A percentile compares a stretch with the other conserved stretches of the same genome.
Evolutionary conservation across 2,113 vertebrate species (phyloP).

Genomic region (Oxyura jamaicensis): DNA sequence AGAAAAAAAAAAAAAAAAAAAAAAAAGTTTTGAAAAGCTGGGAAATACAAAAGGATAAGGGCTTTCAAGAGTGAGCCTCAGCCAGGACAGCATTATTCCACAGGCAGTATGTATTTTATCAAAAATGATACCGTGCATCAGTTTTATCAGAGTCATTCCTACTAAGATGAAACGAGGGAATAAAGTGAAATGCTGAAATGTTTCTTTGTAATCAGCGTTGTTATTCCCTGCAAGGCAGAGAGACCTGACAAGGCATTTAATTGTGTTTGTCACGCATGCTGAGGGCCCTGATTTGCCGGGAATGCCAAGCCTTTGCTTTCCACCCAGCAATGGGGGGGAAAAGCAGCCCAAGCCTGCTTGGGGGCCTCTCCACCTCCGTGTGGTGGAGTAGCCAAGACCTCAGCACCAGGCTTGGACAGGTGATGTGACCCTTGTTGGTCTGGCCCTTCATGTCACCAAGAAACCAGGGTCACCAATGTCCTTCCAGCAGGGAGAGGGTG

Average conservation of each 20-base stretch:
- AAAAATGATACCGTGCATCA: constrained; percentile 40
- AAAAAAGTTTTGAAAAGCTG: constrained; percentile 68
- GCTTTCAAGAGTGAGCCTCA: constrained; percentile 19
- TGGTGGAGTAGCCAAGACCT: rapidly evolving
- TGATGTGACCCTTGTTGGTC: rapidly evolving
- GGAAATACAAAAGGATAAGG: constrained; percentile 63
- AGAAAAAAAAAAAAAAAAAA: not conserved
- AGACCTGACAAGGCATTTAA: constrained; percentile 74
- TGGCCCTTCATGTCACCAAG: not conserved
- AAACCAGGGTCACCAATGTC: rapidly evolving
- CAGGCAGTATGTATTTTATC: constrained; percentile 59
- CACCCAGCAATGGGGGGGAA: rapidly evolving
- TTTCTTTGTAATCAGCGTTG: constrained; percentile 67
- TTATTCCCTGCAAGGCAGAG: constrained; percentile 57
- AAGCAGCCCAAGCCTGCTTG: not conserved
- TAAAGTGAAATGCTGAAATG: constrained; percentile 65
- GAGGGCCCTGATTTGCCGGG: not conserved
- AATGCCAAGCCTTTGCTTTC: not conserved
- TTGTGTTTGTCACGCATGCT: constrained; percentile 55
- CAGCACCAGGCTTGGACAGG: not conserved
- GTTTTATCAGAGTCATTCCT: constrained; percentile 64
- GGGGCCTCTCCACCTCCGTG: not conserved
- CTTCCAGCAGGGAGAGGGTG: rapidly evolving
- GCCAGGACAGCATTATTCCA: constrained; percentile 57
- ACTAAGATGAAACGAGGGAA: constrained; percentile 58